Percentiles rank a stretch among this genome's conserved stretches.
These are phyloP conservation scores for human (Homo sapiens) DNA, from an alignment of 2,113 vertebrate species.

Conservation along the genomic window DNA sequence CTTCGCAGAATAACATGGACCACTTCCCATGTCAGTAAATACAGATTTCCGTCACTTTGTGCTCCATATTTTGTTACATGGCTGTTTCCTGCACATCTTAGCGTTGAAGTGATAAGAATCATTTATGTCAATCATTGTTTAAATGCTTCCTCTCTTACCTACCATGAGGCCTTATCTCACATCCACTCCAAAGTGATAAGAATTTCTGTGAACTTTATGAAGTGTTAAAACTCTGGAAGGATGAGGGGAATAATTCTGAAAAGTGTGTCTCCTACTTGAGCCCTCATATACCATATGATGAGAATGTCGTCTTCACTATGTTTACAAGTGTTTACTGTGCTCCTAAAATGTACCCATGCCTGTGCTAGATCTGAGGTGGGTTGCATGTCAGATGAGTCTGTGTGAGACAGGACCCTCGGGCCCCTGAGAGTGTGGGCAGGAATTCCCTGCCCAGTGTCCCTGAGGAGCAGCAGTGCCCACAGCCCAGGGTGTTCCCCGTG, in stretches of 20 bases:
- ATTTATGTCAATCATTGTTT: neutral
- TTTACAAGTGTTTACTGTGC: neutral
- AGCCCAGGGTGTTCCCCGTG: neutral
- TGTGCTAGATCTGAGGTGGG: neutral
- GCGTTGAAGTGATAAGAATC: neutral
- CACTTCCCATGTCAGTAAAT: neutral
- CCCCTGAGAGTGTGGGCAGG: neutral
- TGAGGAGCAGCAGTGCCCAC: neutral
- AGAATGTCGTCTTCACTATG: neutral
- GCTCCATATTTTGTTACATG: neutral
- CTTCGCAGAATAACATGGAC: neutral
- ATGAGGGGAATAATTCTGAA: neutral
- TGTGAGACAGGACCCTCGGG: neutral
- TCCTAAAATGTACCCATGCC: neutral
- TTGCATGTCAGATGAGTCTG: neutral
- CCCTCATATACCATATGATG: neutral
- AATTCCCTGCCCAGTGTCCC: neutral
- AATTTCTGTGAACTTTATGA: neutral
- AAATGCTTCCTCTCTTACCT: neutral
- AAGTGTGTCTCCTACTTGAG: neutral
- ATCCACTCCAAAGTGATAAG: too few relatives aligned
- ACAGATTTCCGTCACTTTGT: neutral
- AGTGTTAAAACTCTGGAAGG: neutral
- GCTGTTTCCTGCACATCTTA: neutral
- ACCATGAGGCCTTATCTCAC: neutral